Evolutionary conservation across 2,888 invertebrate species (phyloP).

Genomic region (Peribatodes rhomboidaria): DNA sequence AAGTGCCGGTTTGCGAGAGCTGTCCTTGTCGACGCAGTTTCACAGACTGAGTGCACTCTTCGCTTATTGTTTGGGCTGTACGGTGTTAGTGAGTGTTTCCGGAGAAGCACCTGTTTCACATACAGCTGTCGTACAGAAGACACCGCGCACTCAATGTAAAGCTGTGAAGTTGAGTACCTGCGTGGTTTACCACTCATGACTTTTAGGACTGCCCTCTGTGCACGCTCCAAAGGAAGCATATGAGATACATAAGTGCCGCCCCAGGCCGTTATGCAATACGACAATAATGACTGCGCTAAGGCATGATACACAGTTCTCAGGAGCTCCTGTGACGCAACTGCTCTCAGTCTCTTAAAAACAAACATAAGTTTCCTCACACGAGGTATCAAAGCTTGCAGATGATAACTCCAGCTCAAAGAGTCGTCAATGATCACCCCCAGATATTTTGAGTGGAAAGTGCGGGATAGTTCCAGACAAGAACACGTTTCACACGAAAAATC

Average conservation of each 20-base stretch:
- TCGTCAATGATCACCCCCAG: constrained; percentile 18
- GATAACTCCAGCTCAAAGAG: constrained; percentile 10
- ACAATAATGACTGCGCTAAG: constrained; percentile 1
- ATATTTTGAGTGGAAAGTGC: not conserved
- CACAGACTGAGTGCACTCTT: too few species aligned
- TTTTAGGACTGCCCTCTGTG: constrained; percentile 10
- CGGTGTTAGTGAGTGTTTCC: too few species aligned
- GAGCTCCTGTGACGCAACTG: not conserved
- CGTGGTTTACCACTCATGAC: too few species aligned
- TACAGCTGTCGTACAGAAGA: too few species aligned
- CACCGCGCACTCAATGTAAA: too few species aligned
- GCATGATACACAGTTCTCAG: constrained; percentile 11
- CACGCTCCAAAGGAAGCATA: too few species aligned
- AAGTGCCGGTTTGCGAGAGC: too few species aligned
- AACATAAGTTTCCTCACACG: constrained; percentile 15
- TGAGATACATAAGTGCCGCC: too few species aligned
- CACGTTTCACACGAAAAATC: not conserved
- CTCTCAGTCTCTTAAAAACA: constrained; percentile 11
- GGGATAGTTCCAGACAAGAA: not conserved
- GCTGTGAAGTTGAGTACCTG: too few species aligned
- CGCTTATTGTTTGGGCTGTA: too few species aligned
- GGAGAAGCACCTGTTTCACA: too few species aligned
- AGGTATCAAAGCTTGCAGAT: constrained; percentile 5
- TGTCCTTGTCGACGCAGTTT: too few species aligned
- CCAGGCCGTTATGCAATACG: constrained; percentile 21